These are phyloP conservation scores for Drosophila pachea DNA, from an alignment of 1,140 invertebrate species.

Conservation along the genomic window DNA sequence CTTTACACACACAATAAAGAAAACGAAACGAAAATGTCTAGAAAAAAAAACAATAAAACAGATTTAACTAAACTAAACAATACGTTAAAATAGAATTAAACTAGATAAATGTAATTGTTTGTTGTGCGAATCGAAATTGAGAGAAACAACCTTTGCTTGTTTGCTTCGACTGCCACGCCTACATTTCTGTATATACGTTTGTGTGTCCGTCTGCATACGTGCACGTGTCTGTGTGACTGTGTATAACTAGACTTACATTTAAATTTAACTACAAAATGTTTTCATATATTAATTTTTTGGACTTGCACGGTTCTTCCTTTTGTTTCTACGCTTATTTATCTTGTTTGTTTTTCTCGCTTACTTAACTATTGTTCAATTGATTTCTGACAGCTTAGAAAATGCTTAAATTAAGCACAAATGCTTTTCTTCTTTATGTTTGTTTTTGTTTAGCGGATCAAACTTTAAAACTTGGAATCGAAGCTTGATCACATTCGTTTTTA, in stretches of 20 bases:
- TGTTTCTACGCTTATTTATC: conserved; percentile 26
- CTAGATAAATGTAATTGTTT: conserved; percentile 21
- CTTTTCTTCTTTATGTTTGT: conserved; percentile 25
- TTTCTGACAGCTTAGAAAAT: conserved; percentile 40
- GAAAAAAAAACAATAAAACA: conserved; percentile 66
- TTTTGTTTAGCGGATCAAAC: conserved; percentile 31
- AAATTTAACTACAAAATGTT: conserved; percentile 72
- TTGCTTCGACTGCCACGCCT: conserved; percentile 39
- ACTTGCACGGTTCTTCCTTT: conserved; percentile 57
- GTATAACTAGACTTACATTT: conserved; percentile 61
- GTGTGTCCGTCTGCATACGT: no score
- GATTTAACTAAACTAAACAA: conserved; percentile 61
- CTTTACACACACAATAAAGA: conserved; percentile 19
- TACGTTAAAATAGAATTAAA: conserved; percentile 16
- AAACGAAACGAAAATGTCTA: conserved; percentile 38
- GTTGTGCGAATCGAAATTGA: conserved; percentile 45
- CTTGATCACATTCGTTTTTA: conserved; percentile 41
- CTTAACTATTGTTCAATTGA: conserved; percentile 40
- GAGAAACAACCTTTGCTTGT: conserved; percentile 36
- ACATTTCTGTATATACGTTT: no score
- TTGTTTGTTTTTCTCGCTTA: conserved; percentile 28
- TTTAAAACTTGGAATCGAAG: conserved; percentile 58
- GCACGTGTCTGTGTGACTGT: conserved; percentile 33
- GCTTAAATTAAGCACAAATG: conserved; percentile 42
- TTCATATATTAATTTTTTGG: conserved; percentile 72